phyloP scores from a whole-genome alignment of 2,888 invertebrate species.

The Siphonodentalium dalli region DNA sequence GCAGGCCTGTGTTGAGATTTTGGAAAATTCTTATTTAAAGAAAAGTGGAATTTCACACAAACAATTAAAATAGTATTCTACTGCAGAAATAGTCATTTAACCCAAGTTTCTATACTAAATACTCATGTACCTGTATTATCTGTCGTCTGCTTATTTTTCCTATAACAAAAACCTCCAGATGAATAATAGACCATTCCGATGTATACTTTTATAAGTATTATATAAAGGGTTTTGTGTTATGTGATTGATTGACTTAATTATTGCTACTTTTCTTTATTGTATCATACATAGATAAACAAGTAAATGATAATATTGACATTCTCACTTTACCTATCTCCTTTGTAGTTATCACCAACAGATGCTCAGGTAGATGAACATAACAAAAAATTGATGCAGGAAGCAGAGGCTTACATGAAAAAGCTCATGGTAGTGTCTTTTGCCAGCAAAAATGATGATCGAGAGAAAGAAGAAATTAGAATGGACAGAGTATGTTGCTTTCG shows the following conservation, averaged over 20 bases:
- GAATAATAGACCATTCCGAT: too few relatives aligned
- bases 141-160: too few relatives aligned
- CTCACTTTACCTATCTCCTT: constrained; percentile 9
- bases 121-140: too few relatives aligned
- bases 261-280: not conserved
- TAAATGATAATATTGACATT: not conserved
- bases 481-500: too few relatives aligned
- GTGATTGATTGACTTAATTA: not conserved
- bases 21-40: too few relatives aligned
- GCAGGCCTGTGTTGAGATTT: too few relatives aligned
- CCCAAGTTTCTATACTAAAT: too few relatives aligned
- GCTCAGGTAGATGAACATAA: constrained; percentile 80
- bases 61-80: too few relatives aligned
- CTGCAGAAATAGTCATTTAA: too few relatives aligned
- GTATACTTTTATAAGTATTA: too few relatives aligned
- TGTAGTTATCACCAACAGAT: constrained; percentile 84
- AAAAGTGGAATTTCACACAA: too few relatives aligned
- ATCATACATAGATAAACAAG: not conserved
- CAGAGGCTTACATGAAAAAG: constrained; percentile 77
- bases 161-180: too few relatives aligned
- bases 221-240: not conserved
- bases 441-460: constrained; percentile 52
- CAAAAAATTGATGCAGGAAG: constrained; percentile 80
- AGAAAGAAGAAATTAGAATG: constrained; percentile 51
- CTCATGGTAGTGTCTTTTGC: constrained; percentile 71